Conservation (phyloP, 1,140 invertebrate genomes). For the Popillia japonica region DNA sequence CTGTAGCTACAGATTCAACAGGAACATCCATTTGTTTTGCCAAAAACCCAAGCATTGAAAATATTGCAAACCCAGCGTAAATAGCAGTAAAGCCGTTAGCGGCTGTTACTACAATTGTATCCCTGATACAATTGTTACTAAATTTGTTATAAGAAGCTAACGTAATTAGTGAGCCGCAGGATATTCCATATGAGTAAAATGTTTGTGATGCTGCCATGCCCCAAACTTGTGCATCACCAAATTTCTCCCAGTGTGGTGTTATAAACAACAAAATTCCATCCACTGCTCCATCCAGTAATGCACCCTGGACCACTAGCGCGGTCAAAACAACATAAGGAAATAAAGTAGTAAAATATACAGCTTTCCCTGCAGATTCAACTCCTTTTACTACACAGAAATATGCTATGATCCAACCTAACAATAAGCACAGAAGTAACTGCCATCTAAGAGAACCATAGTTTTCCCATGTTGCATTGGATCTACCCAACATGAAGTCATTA, state of each 20-base stretch:
- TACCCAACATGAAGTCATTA: conserved; percentile 69
- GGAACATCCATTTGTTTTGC: conserved; percentile 71
- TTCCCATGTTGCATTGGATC: conserved; percentile 66
- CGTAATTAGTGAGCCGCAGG: conserved; percentile 76
- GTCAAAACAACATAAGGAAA: conserved; percentile 82
- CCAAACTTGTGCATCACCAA: conserved; percentile 69
- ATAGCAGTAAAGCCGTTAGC: conserved; percentile 78
- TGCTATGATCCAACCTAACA: conserved; percentile 76
- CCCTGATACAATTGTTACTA: conserved; percentile 76
- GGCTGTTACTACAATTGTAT: conserved; percentile 72
- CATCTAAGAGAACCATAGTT: conserved; percentile 74
- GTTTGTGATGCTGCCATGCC: conserved; percentile 74
- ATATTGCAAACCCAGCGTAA: conserved; percentile 79
- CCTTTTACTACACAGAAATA: conserved; percentile 77
- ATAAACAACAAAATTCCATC: conserved; percentile 81
- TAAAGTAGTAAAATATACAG: conserved; percentile 78
- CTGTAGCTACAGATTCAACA: conserved; percentile 67
- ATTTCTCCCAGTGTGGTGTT: conserved; percentile 74
- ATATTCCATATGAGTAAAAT: conserved; percentile 77
- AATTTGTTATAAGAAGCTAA: conserved; percentile 80
- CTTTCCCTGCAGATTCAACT: conserved; percentile 82
- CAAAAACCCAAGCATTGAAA: conserved; percentile 84
- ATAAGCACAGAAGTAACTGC: conserved; percentile 75
- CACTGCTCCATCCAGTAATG: conserved; percentile 74
- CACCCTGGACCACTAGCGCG: conserved; percentile 71